phyloP scores from a whole-genome alignment of 1,140 invertebrate genomes.

The Pogonomyrmex barbatus region DNA sequence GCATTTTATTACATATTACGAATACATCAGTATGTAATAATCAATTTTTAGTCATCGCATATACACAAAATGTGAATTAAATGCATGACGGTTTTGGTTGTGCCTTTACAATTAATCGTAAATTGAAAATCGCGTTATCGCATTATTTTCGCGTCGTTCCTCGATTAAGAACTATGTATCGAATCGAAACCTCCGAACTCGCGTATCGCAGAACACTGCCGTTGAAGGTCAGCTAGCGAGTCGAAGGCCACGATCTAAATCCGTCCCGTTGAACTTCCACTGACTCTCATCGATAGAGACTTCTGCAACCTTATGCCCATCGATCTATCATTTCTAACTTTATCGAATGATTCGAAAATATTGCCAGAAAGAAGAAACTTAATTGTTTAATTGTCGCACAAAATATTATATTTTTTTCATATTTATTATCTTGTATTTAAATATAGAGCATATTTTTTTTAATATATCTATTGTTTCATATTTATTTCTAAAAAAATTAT shows the following conservation, averaged over 20 bases:
- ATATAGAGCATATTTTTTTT: neutral
- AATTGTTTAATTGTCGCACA: neutral
- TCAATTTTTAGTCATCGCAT: neutral
- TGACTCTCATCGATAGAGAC: slow-evolving; percentile 45
- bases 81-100: neutral
- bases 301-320: neutral
- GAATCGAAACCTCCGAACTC: neutral
- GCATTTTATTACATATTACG: neutral
- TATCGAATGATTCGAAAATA: slow-evolving; percentile 30
- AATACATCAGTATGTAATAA: neutral
- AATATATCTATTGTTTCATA: neutral
- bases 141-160: slow-evolving; percentile 27
- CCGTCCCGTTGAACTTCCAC: slow-evolving; percentile 70
- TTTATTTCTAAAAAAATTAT: neutral
- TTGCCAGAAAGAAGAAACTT: neutral
- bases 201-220: slow-evolving; percentile 30
- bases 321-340: slow-evolving; percentile 44
- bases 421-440: neutral
- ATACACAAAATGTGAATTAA: neutral
- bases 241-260: slow-evolving; percentile 72
- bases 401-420: neutral
- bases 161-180: slow-evolving; percentile 6
- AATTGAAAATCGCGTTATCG: slow-evolving; percentile 20
- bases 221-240: slow-evolving; percentile 45
- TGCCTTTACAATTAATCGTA: slow-evolving; percentile 36